Base-by-base conservation (phyloP, 2,888 invertebrate genomes). In the Darwinula stevensoni region DNA sequence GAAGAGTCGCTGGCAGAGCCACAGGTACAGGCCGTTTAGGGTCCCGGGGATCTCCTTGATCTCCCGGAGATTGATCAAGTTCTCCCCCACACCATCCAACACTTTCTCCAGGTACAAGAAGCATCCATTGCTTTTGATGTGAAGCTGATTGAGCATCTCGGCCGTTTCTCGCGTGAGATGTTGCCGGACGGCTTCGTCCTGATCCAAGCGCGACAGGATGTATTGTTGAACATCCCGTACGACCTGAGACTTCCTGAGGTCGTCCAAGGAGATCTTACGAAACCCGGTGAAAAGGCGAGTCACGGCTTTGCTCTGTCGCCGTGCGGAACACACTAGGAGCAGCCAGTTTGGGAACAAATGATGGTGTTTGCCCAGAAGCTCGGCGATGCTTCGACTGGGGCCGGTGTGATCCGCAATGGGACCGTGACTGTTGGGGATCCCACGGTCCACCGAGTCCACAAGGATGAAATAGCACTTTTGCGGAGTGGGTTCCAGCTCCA, bases 91-190 rank as follows among this genome's bases (percentile, higher is more conserved):
- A 0, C 86, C 86, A 42, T 88, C 84, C 29, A 86, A 50, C 0
- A 84, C 69, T 54, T 76, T 74, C 46, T 78, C 76, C 37, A 80
- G 50, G 42, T 80, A 82, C 3, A 82, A 58, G 38, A 82, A 67
- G 42, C 80, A 82, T 0, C 86, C 91, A 45, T 88, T 86, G 46
- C 82, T 82, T 53, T 91, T 91, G 42, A 91, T 88, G 45, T 88
- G 71, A 27, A 91, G 57, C 45, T 86, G 84, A 51, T 91, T 88
- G 3, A 91, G 54, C 51, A 84, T 82, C 40, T 88, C 86, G 0
- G 88, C 88, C 1, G 86, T 86, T 45, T 78, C 76, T 34, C 72
- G 59, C 27, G 76, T 80, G 37, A 88, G 69, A 44, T 86, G 80
- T 37, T 78, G 76, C 22, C 78, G 58, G 5, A 88, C 59, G 16